These are phyloP conservation scores for Heteractis magnifica DNA, from an alignment of 92 coral and sea anemone genomes.

Conservation along the genomic window DNA sequence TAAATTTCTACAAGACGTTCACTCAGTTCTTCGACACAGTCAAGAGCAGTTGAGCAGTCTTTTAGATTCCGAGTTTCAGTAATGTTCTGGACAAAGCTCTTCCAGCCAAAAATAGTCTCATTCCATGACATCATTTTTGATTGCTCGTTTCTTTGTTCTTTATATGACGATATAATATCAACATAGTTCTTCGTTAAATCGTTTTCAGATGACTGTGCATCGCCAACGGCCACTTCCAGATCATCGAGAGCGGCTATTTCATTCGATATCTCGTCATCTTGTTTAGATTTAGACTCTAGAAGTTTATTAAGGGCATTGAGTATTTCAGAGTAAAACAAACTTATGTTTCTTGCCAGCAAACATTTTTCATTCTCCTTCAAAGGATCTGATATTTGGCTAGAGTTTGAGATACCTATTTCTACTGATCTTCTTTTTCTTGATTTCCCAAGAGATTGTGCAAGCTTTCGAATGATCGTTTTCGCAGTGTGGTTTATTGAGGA, in stretches of 20 bases:
- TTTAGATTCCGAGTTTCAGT: conserved; percentile 36
- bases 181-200: conserved; percentile 3
- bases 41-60: conserved; percentile 40
- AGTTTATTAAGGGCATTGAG: conserved; percentile 9
- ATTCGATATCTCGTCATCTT: conserved; percentile 6
- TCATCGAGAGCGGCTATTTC: conserved; percentile 27
- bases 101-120: conserved; percentile 47
- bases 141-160: conserved; percentile 16
- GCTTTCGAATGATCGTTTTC: conserved; percentile 31
- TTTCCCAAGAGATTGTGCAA: conserved; percentile 18
- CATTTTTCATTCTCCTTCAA: conserved; percentile 16
- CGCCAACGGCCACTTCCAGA: conserved; percentile 4
- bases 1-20: conserved; percentile 36
- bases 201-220: conserved; percentile 1
- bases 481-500: conserved; percentile 53
- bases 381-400: background rate
- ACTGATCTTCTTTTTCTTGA: conserved; percentile 36
- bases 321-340: conserved; percentile 23
- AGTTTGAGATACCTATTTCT: background rate
- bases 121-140: conserved; percentile 39
- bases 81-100: conserved; percentile 27
- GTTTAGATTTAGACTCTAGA: conserved; percentile 1
- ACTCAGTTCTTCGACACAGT: conserved; percentile 41
- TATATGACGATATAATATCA: conserved; percentile 11
- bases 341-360: conserved; percentile 22